Evolutionary conservation across 1,140 invertebrate species (phyloP).

Genomic region (Carposina sasakii): DNA sequence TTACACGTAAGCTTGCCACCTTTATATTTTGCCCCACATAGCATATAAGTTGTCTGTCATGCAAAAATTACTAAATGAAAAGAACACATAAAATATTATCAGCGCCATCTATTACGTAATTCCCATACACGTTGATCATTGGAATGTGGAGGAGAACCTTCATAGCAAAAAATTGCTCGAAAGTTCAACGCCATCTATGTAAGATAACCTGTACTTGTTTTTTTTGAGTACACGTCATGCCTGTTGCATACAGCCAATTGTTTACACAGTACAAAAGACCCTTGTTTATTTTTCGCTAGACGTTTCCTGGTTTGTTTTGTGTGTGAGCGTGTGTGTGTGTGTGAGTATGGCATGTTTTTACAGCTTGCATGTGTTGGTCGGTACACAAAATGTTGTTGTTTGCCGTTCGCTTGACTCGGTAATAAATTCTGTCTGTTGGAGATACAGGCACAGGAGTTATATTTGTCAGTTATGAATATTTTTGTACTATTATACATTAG

Average conservation of each 20-base stretch:
- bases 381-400: constrained; percentile 66
- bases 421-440: constrained; percentile 54
- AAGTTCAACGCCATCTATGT: constrained; percentile 47
- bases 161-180: no score
- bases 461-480: no score
- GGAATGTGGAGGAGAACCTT: no score
- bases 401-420: constrained; percentile 41
- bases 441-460: no score
- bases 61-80: constrained; percentile 14
- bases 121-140: no score
- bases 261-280: constrained; percentile 71
- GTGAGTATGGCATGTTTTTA: constrained; percentile 53
- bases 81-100: no score
- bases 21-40: no score
- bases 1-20: no score
- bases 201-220: constrained; percentile 46
- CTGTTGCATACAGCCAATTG: constrained; percentile 68
- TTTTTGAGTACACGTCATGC: constrained; percentile 54
- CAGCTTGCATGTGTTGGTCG: constrained; percentile 55
- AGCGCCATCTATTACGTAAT: constrained; percentile 39
- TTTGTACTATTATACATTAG: no score
- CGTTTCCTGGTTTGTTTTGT: constrained; percentile 72
- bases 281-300: constrained; percentile 72
- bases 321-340: constrained; percentile 48
- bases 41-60: no score